phyloP scores from a whole-genome alignment of 2,113 vertebrate species.

The Scalopus aquaticus region DNA sequence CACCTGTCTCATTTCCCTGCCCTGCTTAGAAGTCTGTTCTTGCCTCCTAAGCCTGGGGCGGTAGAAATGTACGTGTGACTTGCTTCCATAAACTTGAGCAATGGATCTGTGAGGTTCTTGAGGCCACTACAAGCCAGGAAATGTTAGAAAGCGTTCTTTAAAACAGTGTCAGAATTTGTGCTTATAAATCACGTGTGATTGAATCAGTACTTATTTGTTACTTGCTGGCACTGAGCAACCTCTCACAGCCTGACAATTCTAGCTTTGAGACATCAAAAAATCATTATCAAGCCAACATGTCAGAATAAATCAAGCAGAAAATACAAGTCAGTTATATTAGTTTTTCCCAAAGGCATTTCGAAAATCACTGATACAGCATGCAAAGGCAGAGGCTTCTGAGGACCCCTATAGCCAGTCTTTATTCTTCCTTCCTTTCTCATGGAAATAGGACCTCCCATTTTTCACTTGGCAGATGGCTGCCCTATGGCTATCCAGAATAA shows the following conservation, averaged over 20 bases:
- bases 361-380: neutral
- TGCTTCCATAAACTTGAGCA: neutral
- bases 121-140: neutral
- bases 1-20: neutral
- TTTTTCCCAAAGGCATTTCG: neutral
- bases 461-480: neutral
- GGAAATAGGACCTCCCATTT: neutral
- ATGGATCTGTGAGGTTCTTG: neutral
- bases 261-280: constrained; percentile 9
- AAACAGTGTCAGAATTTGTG: neutral
- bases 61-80: neutral
- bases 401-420: neutral
- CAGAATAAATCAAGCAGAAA: neutral
- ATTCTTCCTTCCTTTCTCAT: no score
- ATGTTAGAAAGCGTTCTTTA: neutral
- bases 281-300: neutral
- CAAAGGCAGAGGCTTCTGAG: neutral
- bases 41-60: neutral
- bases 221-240: neutral
- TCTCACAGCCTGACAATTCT: neutral
- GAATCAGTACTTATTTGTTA: neutral
- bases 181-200: neutral
- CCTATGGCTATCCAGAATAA: neutral
- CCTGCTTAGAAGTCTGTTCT: neutral
- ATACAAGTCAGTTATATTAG: no score